phyloP scores from a whole-genome alignment of 2,113 vertebrate genomes.

The Porphyrio hochstetteri region DNA sequence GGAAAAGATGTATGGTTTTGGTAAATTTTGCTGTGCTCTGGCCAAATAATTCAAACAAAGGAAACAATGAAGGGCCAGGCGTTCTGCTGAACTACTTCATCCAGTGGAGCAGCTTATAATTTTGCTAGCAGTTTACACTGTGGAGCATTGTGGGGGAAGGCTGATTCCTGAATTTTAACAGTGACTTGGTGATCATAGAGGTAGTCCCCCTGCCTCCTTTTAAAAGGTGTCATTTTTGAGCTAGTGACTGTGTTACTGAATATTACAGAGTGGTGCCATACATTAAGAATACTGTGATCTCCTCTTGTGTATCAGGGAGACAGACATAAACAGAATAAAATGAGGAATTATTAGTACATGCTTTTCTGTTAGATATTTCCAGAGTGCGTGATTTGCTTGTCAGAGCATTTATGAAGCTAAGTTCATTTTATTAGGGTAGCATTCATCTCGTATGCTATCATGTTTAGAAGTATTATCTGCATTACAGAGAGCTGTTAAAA shows the following conservation, averaged over 20 bases:
- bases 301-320: slow-evolving; percentile 35
- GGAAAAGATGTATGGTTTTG: neutral
- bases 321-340: slow-evolving; percentile 3
- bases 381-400: neutral
- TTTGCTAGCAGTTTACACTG: slow-evolving; percentile 41
- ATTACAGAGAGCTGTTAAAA: slow-evolving; percentile 22
- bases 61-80: neutral
- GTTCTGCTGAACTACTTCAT: slow-evolving; percentile 47
- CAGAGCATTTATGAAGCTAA: slow-evolving; percentile 10
- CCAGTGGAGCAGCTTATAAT: slow-evolving; percentile 34
- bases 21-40: neutral
- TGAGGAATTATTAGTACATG: neutral
- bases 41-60: neutral
- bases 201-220: neutral
- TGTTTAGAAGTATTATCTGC: neutral
- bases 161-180: slow-evolving; percentile 17
- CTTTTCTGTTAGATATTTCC: neutral
- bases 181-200: neutral
- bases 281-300: slow-evolving; percentile 27
- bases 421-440: neutral
- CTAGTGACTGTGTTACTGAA: slow-evolving; percentile 5
- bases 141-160: neutral
- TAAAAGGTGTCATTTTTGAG: neutral
- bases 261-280: neutral
- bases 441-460: neutral